These are phyloP conservation scores for Cecidostiba fungosa DNA, from an alignment of 2,888 invertebrate species.

Conservation along the genomic window DNA sequence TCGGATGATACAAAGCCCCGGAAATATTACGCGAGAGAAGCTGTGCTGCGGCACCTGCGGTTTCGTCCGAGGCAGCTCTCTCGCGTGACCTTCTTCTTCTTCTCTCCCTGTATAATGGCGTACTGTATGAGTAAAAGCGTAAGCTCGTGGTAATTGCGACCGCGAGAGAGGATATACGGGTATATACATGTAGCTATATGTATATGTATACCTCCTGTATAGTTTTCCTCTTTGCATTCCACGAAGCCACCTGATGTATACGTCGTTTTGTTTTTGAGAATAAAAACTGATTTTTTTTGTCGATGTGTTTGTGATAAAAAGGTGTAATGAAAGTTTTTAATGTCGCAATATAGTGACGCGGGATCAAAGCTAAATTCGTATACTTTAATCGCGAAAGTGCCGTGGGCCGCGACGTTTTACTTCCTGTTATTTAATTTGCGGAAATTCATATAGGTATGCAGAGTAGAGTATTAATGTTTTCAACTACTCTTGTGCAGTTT, in stretches of 20 bases:
- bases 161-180: neutral
- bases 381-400: too few species aligned
- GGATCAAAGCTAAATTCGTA: too few species aligned
- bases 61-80: neutral
- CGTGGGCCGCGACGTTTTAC: too few species aligned
- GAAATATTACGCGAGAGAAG: slow-evolving; percentile 42
- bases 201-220: neutral
- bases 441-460: neutral
- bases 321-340: too few species aligned
- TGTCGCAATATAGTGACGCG: too few species aligned
- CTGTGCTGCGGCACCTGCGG: neutral
- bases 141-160: slow-evolving; percentile 34
- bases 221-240: neutral
- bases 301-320: too few species aligned
- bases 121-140: slow-evolving; percentile 3
- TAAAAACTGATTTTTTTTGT: neutral
- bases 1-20: slow-evolving; percentile 41
- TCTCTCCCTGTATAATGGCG: neutral
- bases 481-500: too few species aligned
- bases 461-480: neutral
- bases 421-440: too few species aligned
- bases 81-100: neutral
- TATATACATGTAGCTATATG: neutral
- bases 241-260: neutral
- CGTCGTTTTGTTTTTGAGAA: neutral